These are phyloP conservation scores for Prosopocoilus inquinatus DNA, from an alignment of 2,888 invertebrate species.

Conservation along the genomic window DNA sequence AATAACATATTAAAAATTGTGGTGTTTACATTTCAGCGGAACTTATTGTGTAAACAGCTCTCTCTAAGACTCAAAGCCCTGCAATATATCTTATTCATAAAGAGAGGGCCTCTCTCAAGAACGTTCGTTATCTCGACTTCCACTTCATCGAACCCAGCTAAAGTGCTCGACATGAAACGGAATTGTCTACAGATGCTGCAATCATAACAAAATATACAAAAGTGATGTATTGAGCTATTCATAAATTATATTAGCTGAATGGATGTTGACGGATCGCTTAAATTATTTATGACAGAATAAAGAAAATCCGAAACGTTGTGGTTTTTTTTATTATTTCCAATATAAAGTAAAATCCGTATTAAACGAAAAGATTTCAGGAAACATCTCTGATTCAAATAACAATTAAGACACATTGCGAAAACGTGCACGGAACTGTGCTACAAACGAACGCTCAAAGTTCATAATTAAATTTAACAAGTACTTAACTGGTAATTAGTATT, in stretches of 20 bases:
- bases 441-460: constrained; percentile 5
- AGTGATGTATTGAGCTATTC: too few species aligned
- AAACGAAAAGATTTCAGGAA: too few species aligned
- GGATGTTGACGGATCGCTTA: too few species aligned
- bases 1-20: neutral
- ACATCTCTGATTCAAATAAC: too few species aligned
- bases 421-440: neutral
- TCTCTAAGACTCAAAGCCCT: neutral
- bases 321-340: too few species aligned
- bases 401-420: neutral
- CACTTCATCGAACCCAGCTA: constrained; percentile 18
- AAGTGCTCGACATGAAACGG: constrained; percentile 1
- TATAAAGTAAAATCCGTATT: too few species aligned
- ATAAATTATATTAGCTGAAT: too few species aligned
- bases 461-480: constrained; percentile 15
- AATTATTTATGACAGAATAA: too few species aligned
- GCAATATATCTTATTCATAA: constrained; percentile 3
- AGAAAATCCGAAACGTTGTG: too few species aligned
- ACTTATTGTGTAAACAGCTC: constrained; percentile 3
- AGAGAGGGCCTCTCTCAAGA: neutral
- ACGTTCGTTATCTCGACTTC: constrained; percentile 19
- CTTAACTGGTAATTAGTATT: constrained; percentile 14
- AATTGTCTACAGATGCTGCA: constrained; percentile 4
- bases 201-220: neutral
- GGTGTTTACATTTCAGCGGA: neutral